Conservation (phyloP, 2,113 vertebrate species). For the Oreochromis niloticus region DNA sequence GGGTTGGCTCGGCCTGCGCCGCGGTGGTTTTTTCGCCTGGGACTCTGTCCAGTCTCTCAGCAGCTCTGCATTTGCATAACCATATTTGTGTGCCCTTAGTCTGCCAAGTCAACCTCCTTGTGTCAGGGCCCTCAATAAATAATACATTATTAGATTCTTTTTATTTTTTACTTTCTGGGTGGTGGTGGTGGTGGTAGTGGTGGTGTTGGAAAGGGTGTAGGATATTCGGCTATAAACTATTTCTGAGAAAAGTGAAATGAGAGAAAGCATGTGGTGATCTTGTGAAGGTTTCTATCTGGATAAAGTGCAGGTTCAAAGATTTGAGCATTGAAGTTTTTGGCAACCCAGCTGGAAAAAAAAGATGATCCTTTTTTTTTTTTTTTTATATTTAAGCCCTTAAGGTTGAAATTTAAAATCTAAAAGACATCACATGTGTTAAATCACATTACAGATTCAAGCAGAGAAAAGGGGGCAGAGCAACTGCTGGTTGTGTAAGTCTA, state of each 20-base stretch:
- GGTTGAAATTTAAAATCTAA: background rate
- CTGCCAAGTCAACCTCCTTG: slow-evolving; percentile 50
- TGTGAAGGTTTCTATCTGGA: background rate
- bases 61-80: slow-evolving; percentile 50
- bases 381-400: background rate
- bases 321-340: background rate
- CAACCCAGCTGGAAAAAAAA: slow-evolving; percentile 1
- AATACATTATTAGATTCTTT: slow-evolving; percentile 53
- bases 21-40: slow-evolving; percentile 26
- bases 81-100: slow-evolving; percentile 40
- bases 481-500: background rate
- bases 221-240: background rate
- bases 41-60: slow-evolving; percentile 50
- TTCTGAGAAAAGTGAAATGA: slow-evolving; percentile 30
- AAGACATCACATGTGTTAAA: background rate
- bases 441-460: background rate
- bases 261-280: background rate
- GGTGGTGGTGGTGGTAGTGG: background rate
- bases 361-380: accelerated
- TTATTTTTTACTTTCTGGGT: background rate
- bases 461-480: background rate
- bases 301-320: background rate
- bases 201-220: background rate
- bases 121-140: slow-evolving; percentile 57
- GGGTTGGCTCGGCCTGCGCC: slow-evolving; percentile 10